Evolutionary conservation across 2,888 invertebrate species (phyloP), one percentile per base, ranked within the genome.

Genomic region (Diarsia dahlii): DNA sequence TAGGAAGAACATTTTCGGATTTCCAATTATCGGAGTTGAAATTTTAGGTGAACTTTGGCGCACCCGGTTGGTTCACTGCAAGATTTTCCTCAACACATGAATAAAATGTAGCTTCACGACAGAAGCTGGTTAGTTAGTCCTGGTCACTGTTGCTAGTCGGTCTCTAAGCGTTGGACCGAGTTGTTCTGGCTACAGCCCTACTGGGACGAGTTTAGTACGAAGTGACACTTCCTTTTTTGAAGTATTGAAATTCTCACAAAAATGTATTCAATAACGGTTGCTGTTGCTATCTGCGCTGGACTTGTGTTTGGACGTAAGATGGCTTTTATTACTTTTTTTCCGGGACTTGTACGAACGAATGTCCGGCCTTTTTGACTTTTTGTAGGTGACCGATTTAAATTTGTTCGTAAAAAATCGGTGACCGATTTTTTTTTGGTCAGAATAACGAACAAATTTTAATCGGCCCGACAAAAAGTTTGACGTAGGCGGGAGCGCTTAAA

Each of bases 261-360:
- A 58, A 74, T 84, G 67, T 4, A 39, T 69, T 56, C 73, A 39
- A n/a, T 68, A 20, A 34, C 60, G 0, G 1, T 63, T 39, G 28
- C 48, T 48, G 34, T 75, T 45, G 20, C 34, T 5, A 34, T 54
- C 34, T 76, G 70, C 20, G 15, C 13, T 10, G 74, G 63, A 18
- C 5, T 64, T n/a, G 72, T 75, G 9, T 45, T 15, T 71, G 80
- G 70, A 70, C 48, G 84, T 84, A 69, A 84, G 84, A 23, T 15
- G 3, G 1, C 0, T 46, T 58, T 65, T 52, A 13, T 50, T 13
- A 13, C 10, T 23, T 20, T 60, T 18, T 18, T 2, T 60, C 9
- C n/a, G 4, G 52, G 52, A 3, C n/a, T 2, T 9, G 20, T 50
- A 50, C 9, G 8, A 50, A 50, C 8, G 39, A 39, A 8, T 50